These are phyloP conservation scores for Nettapus auritus DNA, from an alignment of 2,113 vertebrate species.

Conservation along the genomic window DNA sequence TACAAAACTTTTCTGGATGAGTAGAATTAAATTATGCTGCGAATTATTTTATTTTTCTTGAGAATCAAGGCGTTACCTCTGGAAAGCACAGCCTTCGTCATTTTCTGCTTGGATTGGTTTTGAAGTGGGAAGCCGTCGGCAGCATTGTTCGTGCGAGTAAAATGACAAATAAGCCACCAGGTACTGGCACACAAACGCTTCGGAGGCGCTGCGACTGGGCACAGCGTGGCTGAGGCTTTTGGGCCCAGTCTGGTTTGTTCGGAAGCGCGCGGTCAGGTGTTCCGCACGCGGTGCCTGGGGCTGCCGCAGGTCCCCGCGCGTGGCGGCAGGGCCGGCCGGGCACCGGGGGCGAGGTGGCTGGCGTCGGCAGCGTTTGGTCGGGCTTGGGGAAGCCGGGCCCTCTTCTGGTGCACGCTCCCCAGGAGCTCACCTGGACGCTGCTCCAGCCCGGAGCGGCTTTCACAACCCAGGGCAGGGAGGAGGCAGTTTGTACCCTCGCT, in stretches of 20 bases:
- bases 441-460: neutral
- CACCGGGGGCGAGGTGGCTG: neutral
- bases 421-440: too few relatives aligned
- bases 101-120: neutral
- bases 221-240: neutral
- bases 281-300: neutral
- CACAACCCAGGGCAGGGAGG: neutral
- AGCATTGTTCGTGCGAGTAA: neutral
- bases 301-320: neutral
- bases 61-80: neutral
- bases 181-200: neutral
- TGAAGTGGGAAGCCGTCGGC: neutral
- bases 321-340: neutral
- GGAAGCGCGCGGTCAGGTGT: neutral
- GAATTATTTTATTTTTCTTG: too few relatives aligned
- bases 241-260: fast-evolving
- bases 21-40: too few relatives aligned
- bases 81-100: neutral
- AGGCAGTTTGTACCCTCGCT: fast-evolving
- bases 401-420: neutral
- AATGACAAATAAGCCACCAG: neutral
- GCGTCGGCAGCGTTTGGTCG: neutral
- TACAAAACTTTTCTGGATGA: neutral
- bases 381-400: neutral
- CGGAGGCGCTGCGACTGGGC: neutral